Conservation (phyloP, 2,797 vertebrate species). For the Siniperca obscura region DNA sequence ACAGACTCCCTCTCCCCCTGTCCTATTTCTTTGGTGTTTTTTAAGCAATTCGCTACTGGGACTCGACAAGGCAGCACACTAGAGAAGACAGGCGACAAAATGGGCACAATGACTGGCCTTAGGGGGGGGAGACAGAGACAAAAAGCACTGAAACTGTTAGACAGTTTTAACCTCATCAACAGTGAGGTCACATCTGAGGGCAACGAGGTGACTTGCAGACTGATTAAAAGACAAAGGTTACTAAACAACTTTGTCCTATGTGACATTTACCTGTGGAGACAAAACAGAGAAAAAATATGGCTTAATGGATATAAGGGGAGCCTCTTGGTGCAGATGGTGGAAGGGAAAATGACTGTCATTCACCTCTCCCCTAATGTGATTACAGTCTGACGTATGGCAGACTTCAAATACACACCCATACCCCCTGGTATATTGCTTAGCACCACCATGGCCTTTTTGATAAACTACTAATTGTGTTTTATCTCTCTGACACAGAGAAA, state of each 20-base stretch:
- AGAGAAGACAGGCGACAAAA: slow-evolving; percentile 76
- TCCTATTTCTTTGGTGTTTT: slow-evolving; percentile 66
- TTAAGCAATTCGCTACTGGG: slow-evolving; percentile 54
- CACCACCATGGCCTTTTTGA: slow-evolving; percentile 35
- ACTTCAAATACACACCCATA: slow-evolving; percentile 14
- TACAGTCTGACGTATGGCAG: slow-evolving; percentile 42
- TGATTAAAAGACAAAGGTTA: slow-evolving; percentile 52
- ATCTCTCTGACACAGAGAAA: slow-evolving; percentile 30
- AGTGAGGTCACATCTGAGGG: slow-evolving; percentile 40
- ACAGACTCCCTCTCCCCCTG: slow-evolving; percentile 52
- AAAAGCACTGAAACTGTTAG: slow-evolving; percentile 49
- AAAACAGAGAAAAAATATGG: background rate
- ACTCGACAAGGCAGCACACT: slow-evolving; percentile 38
- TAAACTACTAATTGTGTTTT: slow-evolving; percentile 41
- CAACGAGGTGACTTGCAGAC: slow-evolving; percentile 39
- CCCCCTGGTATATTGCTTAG: slow-evolving; percentile 8
- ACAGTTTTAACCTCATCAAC: slow-evolving; percentile 64
- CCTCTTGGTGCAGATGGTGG: slow-evolving; percentile 8
- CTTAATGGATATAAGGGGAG: slow-evolving; percentile 8
- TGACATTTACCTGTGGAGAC: slow-evolving; percentile 12
- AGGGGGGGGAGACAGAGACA: slow-evolving; percentile 52
- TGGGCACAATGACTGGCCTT: slow-evolving; percentile 78
- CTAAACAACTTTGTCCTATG: slow-evolving; percentile 26
- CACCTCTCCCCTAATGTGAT: slow-evolving; percentile 34
- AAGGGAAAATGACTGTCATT: slow-evolving; percentile 1